Conservation (phyloP, 2,113 vertebrate genomes). For the Gobio gobio region DNA sequence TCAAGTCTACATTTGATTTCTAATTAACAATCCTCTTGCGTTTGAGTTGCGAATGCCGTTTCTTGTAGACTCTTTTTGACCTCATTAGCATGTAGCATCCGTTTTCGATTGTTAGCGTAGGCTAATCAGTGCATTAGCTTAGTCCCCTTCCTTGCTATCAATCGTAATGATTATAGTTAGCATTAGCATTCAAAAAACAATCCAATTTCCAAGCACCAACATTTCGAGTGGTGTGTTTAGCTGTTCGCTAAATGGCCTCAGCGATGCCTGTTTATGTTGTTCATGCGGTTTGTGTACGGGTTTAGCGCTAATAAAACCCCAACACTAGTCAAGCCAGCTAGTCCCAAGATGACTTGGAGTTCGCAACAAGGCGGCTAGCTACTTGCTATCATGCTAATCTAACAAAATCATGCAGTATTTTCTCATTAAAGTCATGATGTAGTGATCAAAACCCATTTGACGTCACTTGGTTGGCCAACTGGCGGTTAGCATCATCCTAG, state of each 20-base stretch:
- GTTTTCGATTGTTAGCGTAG: background rate
- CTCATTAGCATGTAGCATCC: background rate
- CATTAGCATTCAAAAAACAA: background rate
- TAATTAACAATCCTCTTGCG: background rate
- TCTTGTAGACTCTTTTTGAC: background rate
- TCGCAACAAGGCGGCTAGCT: background rate
- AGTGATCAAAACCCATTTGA: background rate
- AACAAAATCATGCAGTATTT: background rate
- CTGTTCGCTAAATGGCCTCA: background rate
- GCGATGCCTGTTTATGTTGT: background rate
- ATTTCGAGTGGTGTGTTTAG: background rate
- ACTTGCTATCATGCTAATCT: background rate
- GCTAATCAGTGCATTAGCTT: background rate
- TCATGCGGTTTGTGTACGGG: background rate
- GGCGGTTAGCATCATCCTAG: too few relatives aligned
- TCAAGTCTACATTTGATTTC: background rate
- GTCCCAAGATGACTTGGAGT: background rate
- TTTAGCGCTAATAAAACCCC: background rate
- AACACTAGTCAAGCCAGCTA: background rate
- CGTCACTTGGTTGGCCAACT: too few relatives aligned
- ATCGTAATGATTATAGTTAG: background rate
- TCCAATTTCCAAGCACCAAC: background rate
- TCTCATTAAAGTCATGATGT: background rate
- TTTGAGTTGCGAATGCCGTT: background rate
- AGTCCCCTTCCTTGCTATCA: background rate